Evolutionary conservation across 2,113 vertebrate species (phyloP), one percentile per base, ranked within the genome.

Genomic region (Lasiurus borealis): DNA sequence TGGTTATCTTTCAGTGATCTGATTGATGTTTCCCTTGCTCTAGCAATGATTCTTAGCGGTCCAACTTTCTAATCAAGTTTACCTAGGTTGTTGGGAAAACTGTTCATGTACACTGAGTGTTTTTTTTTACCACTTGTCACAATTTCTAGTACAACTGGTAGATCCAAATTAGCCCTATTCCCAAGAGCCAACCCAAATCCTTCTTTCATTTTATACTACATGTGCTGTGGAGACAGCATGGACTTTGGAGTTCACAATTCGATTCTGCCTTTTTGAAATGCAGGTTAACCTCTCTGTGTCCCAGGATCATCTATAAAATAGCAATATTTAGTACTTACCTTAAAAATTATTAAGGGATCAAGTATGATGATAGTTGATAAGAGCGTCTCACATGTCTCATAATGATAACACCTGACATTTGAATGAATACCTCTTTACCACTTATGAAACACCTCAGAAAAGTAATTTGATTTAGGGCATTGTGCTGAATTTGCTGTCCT

Each of bases 341-440:
- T 95, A 59, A 94, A 95, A 93, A 34, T 62, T 93, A 44, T 48
- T 14, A 11, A 25, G 76, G 66, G 34, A 54, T 89, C 34, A 86
- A 36, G 29, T 18, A 14, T 82, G 27, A 50, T 68, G 31, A 62
- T 3, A 69, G 23, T 46, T 1, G 23, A 44, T 52, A 64, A 57
- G 57, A 91, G 27, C 44, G 73, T 85, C 59, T 83, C 44, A 71
- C 1, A 0, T 72, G 23, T 25, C 11, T 80, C 46, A 23, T 54
- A 44, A 44, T 77, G 36, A 64, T 59, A 78, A 64, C 72, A 92
- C 2, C n/a, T 54, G 31, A 64, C 27, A 31, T 93, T 62, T 75
- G 50, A 84, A 8, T 75, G 50, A 84, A 8, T 71, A 13, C 52
- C 21, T 72, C 46, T 50, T 96, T 62, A 77, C 59, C 46, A 48